A percentile compares a stretch with the other conserved stretches of the same genome.
These are phyloP conservation scores for Phrynosoma platyrhinos DNA, from an alignment of 2,113 vertebrate genomes.

Conservation along the genomic window DNA sequence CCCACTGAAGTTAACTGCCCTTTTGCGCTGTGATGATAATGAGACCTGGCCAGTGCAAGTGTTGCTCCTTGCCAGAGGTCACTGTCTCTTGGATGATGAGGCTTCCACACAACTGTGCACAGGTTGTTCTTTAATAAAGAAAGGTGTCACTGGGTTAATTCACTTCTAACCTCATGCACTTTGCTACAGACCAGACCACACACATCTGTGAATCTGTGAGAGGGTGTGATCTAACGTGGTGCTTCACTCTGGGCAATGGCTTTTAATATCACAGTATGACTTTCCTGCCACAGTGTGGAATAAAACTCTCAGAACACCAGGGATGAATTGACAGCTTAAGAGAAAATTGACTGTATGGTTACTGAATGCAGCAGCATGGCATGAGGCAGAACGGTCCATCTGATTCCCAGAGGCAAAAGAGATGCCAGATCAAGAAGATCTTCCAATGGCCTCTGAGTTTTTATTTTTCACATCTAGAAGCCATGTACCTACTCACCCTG, in stretches of 20 bases:
- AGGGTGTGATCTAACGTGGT: neutral
- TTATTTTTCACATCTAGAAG: neutral
- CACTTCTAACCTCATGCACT: neutral
- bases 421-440: neutral
- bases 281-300: neutral
- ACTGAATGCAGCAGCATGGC: neutral
- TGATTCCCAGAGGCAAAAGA: neutral
- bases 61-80: neutral
- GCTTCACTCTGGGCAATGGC: neutral
- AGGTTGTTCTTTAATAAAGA: slow-evolving; percentile 7
- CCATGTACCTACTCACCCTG: neutral
- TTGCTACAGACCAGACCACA: neutral
- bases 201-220: neutral
- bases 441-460: neutral
- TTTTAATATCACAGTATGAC: neutral
- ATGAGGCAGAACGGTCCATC: neutral
- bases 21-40: neutral
- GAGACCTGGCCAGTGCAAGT: neutral
- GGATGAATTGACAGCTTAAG: neutral
- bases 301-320: neutral
- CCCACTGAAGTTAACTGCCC: neutral
- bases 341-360: neutral
- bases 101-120: neutral
- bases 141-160: slow-evolving; percentile 37
- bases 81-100: fast-evolving